These are phyloP conservation scores for Drosophila neoperkinsi DNA, from an alignment of 2,888 invertebrate genomes.

Conservation along the genomic window DNA sequence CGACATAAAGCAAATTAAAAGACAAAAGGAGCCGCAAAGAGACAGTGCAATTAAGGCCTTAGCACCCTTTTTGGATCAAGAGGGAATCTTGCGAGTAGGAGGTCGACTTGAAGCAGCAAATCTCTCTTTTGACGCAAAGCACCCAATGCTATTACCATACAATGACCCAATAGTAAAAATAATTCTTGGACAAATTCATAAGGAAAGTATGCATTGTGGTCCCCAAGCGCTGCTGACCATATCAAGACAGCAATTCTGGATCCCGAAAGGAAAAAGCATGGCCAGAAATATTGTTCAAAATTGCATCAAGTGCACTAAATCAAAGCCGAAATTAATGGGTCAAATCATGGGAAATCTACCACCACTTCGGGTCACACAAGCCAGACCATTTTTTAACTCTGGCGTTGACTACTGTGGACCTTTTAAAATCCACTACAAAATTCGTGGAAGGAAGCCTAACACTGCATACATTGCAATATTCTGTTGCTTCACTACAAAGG, in stretches of 20 bases:
- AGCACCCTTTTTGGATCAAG: too few species aligned
- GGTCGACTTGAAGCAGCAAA: too few species aligned
- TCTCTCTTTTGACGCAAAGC: neutral
- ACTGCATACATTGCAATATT: too few species aligned
- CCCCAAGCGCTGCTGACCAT: neutral
- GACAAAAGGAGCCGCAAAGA: too few species aligned
- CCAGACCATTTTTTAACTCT: too few species aligned
- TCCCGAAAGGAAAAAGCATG: neutral
- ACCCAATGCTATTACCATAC: neutral
- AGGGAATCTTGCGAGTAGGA: too few species aligned
- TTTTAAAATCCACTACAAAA: too few species aligned
- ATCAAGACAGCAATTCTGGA: neutral
- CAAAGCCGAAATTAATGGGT: neutral
- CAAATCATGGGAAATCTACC: neutral
- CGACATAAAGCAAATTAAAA: too few species aligned
- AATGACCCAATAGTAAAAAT: neutral
- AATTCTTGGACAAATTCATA: neutral
- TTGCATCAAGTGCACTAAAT: neutral
- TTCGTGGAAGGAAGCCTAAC: too few species aligned
- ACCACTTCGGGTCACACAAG: neutral
- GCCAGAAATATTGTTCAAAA: neutral
- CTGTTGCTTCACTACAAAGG: too few species aligned
- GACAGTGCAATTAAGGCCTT: too few species aligned
- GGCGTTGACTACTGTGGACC: too few species aligned
- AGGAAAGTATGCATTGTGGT: conserved; percentile 1